Evolutionary conservation across 2,113 vertebrate genomes (phyloP).

Genomic region (Rafetus swinhoei): DNA sequence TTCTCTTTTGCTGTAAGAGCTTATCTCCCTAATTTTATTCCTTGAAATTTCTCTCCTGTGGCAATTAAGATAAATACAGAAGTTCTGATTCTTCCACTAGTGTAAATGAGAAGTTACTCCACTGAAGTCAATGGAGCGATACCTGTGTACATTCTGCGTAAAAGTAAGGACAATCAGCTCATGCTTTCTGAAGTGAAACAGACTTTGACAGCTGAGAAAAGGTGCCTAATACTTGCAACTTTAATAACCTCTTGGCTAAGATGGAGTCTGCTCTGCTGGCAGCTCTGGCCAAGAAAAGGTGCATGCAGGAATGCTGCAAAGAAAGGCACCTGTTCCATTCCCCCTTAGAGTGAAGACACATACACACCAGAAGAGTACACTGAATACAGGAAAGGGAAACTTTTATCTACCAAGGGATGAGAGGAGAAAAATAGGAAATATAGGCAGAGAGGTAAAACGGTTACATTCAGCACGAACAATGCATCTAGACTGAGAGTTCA

Average conservation of each 20-base stretch:
- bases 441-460: no score
- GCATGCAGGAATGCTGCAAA: no score
- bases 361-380: no score
- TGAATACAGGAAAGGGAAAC: no score
- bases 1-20: not conserved
- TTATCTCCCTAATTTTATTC: not conserved
- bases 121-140: not conserved
- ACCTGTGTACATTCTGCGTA: not conserved
- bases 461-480: no score
- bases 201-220: conserved; percentile 30
- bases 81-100: not conserved
- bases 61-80: not conserved
- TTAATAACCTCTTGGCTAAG: not conserved
- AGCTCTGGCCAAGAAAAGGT: no score
- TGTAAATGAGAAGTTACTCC: not conserved
- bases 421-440: no score
- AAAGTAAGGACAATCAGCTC: not conserved
- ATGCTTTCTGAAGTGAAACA: not conserved
- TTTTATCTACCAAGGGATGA: no score
- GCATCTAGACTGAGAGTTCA: no score
- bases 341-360: no score
- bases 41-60: rapidly evolving
- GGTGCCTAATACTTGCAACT: not conserved
- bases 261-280: no score
- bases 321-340: no score